Evolutionary conservation across 2,888 invertebrate genomes (phyloP), one percentile per base, ranked within the genome.

Genomic region (Spialia ferax): DNA sequence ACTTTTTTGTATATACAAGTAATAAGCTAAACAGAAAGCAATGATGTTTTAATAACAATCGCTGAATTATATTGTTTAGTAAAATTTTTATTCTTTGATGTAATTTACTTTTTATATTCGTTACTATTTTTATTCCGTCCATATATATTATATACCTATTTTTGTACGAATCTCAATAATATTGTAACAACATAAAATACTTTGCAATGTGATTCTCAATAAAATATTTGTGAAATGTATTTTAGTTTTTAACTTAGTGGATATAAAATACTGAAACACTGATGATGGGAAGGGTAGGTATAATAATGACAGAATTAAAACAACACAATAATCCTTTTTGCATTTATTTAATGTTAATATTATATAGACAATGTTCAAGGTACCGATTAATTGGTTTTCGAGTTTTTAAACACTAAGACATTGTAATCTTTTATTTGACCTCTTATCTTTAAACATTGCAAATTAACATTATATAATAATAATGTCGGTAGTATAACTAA

Each of bases 271-370:
- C n/a, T 48, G 20, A 20, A 20, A 20, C 1, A 45, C 15, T 20
- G 11, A 48, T 20, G 20, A 50, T 22, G 35, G 35, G 13, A 13
- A 3, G 8, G 6, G 13, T 13, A 50, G 7, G 1, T 22, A 8
- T 22, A 11, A 8, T 1, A 22, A 50, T 18, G 15, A 50, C 22
- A 56, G 26, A 48, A 64, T 32, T 72, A 69, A 77, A 77, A 77
- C 74, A 68, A 69, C 68, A 66, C 66, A 15, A n/a, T 26, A 63
- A 70, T 75, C 74, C 81, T 89, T 91, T 92, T 86, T n/a, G 87
- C 87, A 89, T 94, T 94, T 93, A 94, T 93, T 92, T 91, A 93
- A 92, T 94, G 92, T 93, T 93, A 94, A 93, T 91, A 89, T 94
- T 93, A 91, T 76, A 92, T 91, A 94, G 92, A 94, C 93, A 93